Conservation (phyloP, 2,113 vertebrate genomes). For the Thryonomys swinderianus region DNA sequence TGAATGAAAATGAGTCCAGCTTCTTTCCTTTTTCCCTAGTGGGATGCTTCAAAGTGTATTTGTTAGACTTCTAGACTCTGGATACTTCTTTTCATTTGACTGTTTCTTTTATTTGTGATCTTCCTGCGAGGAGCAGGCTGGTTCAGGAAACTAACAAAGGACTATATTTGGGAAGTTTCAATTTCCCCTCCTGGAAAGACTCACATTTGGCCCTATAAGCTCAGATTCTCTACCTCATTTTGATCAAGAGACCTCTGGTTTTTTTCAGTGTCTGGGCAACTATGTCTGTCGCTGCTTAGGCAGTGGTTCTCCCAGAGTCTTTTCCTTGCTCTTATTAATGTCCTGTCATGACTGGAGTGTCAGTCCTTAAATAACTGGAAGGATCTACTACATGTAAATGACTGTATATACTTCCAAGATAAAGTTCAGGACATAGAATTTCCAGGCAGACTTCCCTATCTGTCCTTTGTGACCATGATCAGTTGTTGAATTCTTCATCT, state of each 20-base stretch:
- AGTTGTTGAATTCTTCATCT: not conserved
- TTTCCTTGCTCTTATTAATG: conserved; percentile 21
- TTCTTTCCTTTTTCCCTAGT: not conserved
- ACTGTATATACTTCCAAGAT: not conserved
- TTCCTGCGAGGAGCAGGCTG: not conserved
- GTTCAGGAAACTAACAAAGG: not conserved
- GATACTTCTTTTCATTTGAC: not conserved
- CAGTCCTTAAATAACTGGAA: not conserved
- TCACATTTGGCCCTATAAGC: not conserved
- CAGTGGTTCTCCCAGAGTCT: not conserved
- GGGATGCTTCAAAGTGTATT: not conserved
- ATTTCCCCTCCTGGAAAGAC: not conserved
- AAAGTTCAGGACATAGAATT: not conserved
- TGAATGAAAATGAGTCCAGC: not conserved
- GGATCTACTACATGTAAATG: not conserved
- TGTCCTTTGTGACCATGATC: not conserved
- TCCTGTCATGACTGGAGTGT: not conserved
- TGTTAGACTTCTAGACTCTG: not conserved
- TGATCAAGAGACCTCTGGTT: not conserved
- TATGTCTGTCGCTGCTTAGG: not conserved
- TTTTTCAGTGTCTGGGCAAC: not conserved
- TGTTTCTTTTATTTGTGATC: not conserved
- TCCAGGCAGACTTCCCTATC: not conserved
- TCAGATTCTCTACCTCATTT: not conserved
- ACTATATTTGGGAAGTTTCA: not conserved